Conservation (phyloP, 2,113 vertebrate species). For the Mormyrus lacerda region DNA sequence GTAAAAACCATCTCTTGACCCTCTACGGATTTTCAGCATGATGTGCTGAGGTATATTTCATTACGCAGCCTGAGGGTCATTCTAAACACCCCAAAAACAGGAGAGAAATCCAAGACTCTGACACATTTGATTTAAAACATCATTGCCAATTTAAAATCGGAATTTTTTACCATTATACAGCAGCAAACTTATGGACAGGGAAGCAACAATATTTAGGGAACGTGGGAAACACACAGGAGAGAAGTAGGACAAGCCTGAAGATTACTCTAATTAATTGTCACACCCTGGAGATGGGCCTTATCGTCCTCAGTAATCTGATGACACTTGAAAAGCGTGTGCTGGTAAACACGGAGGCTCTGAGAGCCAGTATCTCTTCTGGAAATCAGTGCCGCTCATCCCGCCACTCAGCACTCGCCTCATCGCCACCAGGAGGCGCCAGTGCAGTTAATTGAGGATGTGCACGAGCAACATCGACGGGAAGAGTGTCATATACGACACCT, state of each 20-base stretch:
- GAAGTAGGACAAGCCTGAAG: not conserved
- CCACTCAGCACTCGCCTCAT: not conserved
- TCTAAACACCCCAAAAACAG: not conserved
- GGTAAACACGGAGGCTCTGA: not conserved
- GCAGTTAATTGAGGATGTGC: not conserved
- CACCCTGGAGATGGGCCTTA: not conserved
- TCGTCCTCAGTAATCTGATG: not conserved
- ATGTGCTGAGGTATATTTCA: not conserved
- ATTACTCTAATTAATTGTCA: not conserved
- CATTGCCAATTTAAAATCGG: not conserved
- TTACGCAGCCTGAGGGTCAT: not conserved
- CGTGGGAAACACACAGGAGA: not conserved
- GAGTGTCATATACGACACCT: not conserved
- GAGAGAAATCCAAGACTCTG: not conserved
- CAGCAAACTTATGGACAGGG: not conserved
- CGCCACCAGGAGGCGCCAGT: not conserved
- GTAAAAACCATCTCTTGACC: not conserved
- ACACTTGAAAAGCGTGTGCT: not conserved
- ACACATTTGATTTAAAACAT: not conserved
- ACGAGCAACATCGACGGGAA: not conserved
- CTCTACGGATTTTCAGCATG: not conserved
- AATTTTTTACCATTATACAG: not conserved
- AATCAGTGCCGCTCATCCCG: not conserved
- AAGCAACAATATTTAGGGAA: not conserved
- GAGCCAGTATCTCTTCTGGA: not conserved